Conservation (phyloP, 2,113 vertebrate genomes). For the Anhinga anhinga region DNA sequence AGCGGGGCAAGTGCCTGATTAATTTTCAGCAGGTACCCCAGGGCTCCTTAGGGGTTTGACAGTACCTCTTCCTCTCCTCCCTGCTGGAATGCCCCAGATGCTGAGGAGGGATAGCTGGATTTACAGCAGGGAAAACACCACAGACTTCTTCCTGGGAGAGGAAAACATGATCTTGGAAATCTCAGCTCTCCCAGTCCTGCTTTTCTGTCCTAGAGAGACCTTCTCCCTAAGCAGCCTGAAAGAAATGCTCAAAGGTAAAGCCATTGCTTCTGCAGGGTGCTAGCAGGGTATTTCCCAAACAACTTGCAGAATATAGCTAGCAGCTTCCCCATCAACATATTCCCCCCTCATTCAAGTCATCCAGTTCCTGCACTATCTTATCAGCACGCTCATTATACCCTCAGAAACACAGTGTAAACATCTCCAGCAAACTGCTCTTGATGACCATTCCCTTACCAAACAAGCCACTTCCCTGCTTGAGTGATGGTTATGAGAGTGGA, state of each 20-base stretch:
- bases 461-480: background rate
- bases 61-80: background rate
- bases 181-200: background rate
- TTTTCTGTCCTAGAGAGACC: background rate
- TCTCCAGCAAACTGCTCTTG: constrained; percentile 1
- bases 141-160: background rate
- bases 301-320: background rate
- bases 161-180: background rate
- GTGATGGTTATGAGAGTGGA: background rate
- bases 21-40: background rate
- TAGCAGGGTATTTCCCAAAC: background rate
- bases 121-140: background rate
- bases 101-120: background rate
- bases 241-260: background rate
- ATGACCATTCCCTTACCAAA: constrained; percentile 1
- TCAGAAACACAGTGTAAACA: constrained; percentile 53
- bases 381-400: background rate
- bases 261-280: background rate
- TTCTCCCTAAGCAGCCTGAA: background rate
- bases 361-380: constrained; percentile 1
- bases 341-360: background rate
- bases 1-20: no score
- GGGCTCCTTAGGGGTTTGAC: background rate
- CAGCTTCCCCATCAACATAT: background rate
- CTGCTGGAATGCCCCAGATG: background rate